Percentiles rank a stretch among this genome's conserved stretches.
Conservation (phyloP, 2,113 vertebrate genomes). For the Gavia stellata region DNA sequence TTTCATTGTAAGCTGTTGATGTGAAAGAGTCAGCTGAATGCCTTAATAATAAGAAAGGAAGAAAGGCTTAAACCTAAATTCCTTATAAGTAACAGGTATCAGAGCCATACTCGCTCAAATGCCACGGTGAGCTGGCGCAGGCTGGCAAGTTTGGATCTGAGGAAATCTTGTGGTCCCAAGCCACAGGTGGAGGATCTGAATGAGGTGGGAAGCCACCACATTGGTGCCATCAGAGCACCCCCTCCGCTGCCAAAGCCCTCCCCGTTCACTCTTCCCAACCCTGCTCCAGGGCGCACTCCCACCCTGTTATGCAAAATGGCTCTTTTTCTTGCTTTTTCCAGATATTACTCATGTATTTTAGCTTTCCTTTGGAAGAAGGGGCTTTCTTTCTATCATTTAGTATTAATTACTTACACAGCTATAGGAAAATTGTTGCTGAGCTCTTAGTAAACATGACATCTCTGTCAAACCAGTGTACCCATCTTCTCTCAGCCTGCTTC, state of each 20-base stretch:
- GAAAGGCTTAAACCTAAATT: not conserved
- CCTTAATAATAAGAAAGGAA: not conserved
- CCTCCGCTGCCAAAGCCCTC: not conserved
- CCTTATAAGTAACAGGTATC: not conserved
- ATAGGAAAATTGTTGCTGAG: not conserved
- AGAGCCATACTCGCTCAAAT: not conserved
- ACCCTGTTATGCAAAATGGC: not conserved
- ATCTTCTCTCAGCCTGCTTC: not conserved
- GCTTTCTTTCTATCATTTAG: not conserved
- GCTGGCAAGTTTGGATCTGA: not conserved
- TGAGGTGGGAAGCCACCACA: accelerated
- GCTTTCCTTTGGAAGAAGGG: not conserved
- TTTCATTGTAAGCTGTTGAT: not conserved
- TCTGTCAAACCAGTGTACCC: not conserved
- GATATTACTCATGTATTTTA: not conserved
- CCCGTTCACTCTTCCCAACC: accelerated
- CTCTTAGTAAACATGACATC: not conserved
- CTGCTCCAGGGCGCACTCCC: not conserved
- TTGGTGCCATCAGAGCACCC: not conserved
- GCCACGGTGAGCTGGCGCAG: not conserved
- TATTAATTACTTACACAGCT: not conserved
- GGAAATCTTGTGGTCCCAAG: not conserved
- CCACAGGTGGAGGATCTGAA: not conserved
- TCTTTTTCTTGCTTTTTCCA: not conserved
- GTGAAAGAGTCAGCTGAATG: not conserved